A percentile compares a stretch with the other conserved stretches of the same genome.
phyloP scores from a whole-genome alignment of 2,797 vertebrate species.

The Tragelaphus eurycerus region DNA sequence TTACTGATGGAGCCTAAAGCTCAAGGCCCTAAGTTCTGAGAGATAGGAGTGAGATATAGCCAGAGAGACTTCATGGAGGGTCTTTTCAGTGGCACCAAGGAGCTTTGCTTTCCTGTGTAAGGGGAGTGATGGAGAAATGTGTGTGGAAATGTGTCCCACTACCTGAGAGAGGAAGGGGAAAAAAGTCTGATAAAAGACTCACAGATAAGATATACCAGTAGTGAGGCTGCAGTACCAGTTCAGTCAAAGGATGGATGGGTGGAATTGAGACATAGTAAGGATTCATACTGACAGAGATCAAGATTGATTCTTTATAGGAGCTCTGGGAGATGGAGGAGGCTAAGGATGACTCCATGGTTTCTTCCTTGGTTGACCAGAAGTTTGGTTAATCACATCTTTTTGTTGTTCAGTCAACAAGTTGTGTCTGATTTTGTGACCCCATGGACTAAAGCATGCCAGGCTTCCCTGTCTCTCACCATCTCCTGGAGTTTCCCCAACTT shows the following conservation, averaged over 20 bases:
- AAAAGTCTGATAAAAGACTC: background rate
- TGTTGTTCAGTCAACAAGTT: background rate
- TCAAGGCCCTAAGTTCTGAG: background rate
- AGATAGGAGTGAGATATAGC: rapidly evolving
- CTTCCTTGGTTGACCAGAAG: background rate
- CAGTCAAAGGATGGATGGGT: rapidly evolving
- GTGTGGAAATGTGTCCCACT: rapidly evolving
- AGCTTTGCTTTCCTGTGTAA: background rate
- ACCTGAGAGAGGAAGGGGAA: background rate
- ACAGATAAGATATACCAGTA: rapidly evolving
- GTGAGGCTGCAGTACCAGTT: background rate
- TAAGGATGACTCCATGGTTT: background rate
- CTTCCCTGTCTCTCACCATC: background rate
- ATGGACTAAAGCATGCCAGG: background rate
- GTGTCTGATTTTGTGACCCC: background rate
- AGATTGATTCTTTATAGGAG: rapidly evolving
- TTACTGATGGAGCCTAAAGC: rapidly evolving
- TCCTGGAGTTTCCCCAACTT: background rate
- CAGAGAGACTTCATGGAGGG: rapidly evolving
- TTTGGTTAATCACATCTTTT: background rate
- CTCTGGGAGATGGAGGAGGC: rapidly evolving
- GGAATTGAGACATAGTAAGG: rapidly evolving
- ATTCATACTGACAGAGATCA: rapidly evolving
- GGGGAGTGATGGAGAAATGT: rapidly evolving
- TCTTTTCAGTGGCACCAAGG: rapidly evolving